Evolutionary conservation across 2,113 vertebrate genomes (phyloP).

Genomic region (Psilopsiagon aurifrons): DNA sequence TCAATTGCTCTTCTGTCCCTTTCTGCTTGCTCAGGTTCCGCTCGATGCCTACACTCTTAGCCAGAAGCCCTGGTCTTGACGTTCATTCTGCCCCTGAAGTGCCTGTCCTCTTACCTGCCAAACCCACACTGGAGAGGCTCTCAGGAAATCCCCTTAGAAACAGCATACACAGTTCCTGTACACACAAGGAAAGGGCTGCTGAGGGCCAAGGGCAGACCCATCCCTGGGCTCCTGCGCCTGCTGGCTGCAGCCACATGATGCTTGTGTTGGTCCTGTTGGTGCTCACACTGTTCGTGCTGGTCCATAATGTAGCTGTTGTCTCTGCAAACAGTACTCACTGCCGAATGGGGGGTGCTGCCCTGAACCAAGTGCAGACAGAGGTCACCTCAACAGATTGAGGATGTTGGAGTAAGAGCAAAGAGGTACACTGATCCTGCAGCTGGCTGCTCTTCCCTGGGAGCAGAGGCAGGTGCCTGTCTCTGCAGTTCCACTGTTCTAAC

Average conservation of each 20-base stretch:
- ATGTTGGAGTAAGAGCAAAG: not conserved
- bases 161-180: not conserved
- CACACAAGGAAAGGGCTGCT: not conserved
- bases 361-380: not conserved
- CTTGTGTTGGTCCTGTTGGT: not conserved
- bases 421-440: not conserved
- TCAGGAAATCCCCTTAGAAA: constrained; percentile 59
- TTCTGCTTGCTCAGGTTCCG: constrained; percentile 4
- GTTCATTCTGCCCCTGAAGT: constrained; percentile 39
- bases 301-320: not conserved
- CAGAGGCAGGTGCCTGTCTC: not conserved
- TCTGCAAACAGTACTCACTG: not conserved
- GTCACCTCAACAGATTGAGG: not conserved
- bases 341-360: not conserved
- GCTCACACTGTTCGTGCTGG: not conserved
- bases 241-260: not conserved
- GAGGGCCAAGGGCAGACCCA: not conserved
- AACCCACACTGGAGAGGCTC: constrained; percentile 45
- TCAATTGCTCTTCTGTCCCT: not conserved
- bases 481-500: not conserved
- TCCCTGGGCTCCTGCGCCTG: not conserved
- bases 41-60: not conserved
- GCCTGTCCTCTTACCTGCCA: constrained; percentile 35
- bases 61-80: constrained; percentile 43
- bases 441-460: not conserved